These are phyloP conservation scores for Nannobrachium achirus DNA, from an alignment of 2,113 vertebrate genomes.

Conservation along the genomic window DNA sequence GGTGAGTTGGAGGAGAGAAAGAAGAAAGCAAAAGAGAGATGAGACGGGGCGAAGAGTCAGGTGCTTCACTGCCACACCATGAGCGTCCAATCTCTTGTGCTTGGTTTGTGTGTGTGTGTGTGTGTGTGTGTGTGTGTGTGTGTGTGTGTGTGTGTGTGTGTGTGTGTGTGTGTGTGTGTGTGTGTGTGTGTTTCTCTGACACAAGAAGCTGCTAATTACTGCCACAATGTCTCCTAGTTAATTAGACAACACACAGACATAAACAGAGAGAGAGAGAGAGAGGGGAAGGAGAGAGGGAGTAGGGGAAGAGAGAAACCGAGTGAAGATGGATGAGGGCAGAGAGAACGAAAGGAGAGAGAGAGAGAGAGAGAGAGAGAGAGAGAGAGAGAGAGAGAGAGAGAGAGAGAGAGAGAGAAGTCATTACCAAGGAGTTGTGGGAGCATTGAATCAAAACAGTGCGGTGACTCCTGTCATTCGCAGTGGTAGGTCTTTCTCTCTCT, in stretches of 20 bases:
- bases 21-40: not conserved
- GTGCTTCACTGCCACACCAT: not conserved
- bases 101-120: too few relatives aligned
- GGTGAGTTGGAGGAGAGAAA: not conserved
- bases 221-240: conserved; percentile 28
- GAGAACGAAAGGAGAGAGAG: too few relatives aligned
- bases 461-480: conserved; percentile 10
- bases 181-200: not conserved
- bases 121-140: too few relatives aligned
- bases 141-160: not conserved
- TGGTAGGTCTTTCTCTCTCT: conserved; percentile 4
- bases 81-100: too few relatives aligned
- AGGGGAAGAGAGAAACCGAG: not conserved
- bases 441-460: conserved; percentile 15
- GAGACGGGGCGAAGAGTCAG: not conserved
- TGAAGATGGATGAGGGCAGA: not conserved
- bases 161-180: not conserved
- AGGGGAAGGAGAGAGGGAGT: not conserved
- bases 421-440: conserved; percentile 26
- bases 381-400: not conserved
- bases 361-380: not conserved
- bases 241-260: too few relatives aligned
- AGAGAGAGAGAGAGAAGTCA: conserved; percentile 3
- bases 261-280: conserved; percentile 4
- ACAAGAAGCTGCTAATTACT: conserved; percentile 49